phyloP scores from a whole-genome alignment of 2,797 vertebrate genomes.

The Paedocypris micromegethes region DNA sequence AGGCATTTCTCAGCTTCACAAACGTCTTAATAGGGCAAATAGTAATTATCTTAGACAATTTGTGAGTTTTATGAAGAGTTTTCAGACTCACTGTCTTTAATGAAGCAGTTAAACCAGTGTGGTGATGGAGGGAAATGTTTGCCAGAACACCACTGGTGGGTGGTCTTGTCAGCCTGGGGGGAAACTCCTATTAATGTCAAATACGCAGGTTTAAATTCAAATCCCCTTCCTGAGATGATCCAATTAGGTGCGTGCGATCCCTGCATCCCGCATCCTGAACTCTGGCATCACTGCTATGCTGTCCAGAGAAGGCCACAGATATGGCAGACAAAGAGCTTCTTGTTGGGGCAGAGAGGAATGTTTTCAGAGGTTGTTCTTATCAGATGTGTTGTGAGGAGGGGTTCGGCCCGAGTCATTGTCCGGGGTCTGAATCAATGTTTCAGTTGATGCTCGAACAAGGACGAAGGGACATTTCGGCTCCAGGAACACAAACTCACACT shows the following conservation, averaged over 20 bases:
- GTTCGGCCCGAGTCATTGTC: slow-evolving; percentile 40
- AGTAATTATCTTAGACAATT: slow-evolving; percentile 13
- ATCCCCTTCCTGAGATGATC: slow-evolving; percentile 50
- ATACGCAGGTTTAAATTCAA: slow-evolving; percentile 48
- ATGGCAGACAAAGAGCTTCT: slow-evolving; percentile 55
- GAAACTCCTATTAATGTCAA: slow-evolving; percentile 36
- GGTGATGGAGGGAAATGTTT: slow-evolving; percentile 29
- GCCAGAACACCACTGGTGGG: slow-evolving; percentile 39
- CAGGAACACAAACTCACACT: not conserved
- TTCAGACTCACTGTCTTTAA: slow-evolving; percentile 26
- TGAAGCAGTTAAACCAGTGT: slow-evolving; percentile 13
- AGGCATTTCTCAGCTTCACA: not conserved
- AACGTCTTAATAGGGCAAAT: not conserved
- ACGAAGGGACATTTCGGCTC: slow-evolving; percentile 34
- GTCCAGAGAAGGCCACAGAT: slow-evolving; percentile 32
- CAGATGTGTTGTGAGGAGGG: slow-evolving; percentile 56
- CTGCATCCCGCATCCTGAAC: slow-evolving; percentile 38
- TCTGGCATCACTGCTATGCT: slow-evolving; percentile 1
- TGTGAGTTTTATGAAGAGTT: slow-evolving; percentile 6
- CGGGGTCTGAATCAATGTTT: slow-evolving; percentile 51
- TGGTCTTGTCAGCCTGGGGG: slow-evolving; percentile 37
- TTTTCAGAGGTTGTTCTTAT: slow-evolving; percentile 59
- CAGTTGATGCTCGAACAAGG: slow-evolving; percentile 28
- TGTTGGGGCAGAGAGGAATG: slow-evolving; percentile 56
- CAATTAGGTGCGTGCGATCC: slow-evolving; percentile 48